Conservation (phyloP, 2,888 invertebrate species). For the Leptinotarsa rubiginosa region DNA sequence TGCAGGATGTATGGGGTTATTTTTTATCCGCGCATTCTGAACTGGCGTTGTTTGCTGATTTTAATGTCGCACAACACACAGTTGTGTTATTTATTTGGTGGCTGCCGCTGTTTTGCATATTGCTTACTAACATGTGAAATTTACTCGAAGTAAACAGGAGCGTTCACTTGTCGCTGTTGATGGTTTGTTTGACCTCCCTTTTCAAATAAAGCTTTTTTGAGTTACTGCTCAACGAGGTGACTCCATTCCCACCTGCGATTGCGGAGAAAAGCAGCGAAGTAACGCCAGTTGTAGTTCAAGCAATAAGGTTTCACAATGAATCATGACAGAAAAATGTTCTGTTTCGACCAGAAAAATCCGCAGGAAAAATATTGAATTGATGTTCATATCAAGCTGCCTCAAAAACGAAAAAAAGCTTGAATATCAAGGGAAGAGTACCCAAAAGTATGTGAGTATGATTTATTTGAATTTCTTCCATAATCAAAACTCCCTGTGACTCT, state of each 20-base stretch:
- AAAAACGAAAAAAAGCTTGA: too few species aligned
- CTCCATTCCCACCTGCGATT: background rate
- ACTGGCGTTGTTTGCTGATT: conserved; percentile 58
- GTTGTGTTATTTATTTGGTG: conserved; percentile 57
- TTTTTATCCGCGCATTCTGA: conserved; percentile 56
- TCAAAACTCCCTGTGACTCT: too few species aligned
- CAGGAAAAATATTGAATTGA: too few species aligned
- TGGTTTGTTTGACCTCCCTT: conserved; percentile 10
- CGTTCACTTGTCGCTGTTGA: conserved; percentile 11
- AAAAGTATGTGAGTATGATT: too few species aligned
- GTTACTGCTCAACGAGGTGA: background rate
- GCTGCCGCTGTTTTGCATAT: conserved; percentile 49
- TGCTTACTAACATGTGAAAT: conserved; percentile 52
- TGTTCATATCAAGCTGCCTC: too few species aligned
- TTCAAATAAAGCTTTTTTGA: background rate
- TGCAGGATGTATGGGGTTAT: conserved; percentile 56
- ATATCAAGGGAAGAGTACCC: too few species aligned
- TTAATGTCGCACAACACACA: conserved; percentile 59
- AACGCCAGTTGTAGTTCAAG: background rate
- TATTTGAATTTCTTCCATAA: too few species aligned
- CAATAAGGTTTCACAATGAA: background rate
- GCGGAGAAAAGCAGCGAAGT: background rate
- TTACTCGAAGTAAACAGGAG: conserved; percentile 37
- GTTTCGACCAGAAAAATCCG: too few species aligned
- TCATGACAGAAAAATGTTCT: background rate